These are phyloP conservation scores for Phengaris arion DNA, from an alignment of 2,888 invertebrate genomes.

Conservation along the genomic window DNA sequence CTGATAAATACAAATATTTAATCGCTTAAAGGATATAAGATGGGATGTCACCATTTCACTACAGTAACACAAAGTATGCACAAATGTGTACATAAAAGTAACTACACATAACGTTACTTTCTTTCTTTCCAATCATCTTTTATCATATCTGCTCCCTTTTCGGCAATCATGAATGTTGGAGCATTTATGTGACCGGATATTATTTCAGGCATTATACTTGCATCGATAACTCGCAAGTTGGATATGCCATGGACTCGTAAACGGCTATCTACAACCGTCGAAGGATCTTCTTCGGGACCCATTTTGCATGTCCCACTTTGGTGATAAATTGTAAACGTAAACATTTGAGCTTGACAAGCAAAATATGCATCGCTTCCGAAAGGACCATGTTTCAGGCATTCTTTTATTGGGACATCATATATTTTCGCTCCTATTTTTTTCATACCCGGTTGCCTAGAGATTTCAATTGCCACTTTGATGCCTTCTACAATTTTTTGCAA, in stretches of 20 bases:
- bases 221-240: conserved; percentile 86
- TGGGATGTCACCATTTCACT: background rate
- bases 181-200: conserved; percentile 88
- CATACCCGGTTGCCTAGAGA: conserved; percentile 80
- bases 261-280: conserved; percentile 82
- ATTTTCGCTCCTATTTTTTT: conserved; percentile 78
- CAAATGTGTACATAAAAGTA: background rate
- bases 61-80: background rate
- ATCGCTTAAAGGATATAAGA: background rate
- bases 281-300: conserved; percentile 77
- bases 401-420: conserved; percentile 80
- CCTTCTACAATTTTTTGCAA: conserved; percentile 82
- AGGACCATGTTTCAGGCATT: conserved; percentile 74
- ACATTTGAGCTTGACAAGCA: conserved; percentile 82
- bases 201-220: conserved; percentile 88
- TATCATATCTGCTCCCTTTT: conserved; percentile 86
- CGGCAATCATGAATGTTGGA: conserved; percentile 89
- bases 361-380: conserved; percentile 85
- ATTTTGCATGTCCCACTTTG: conserved; percentile 84
- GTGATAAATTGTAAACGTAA: conserved; percentile 85
- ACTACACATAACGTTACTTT: conserved; percentile 34
- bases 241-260: conserved; percentile 83
- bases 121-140: conserved; percentile 73
- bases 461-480: conserved; percentile 78
- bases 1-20: background rate